phyloP scores from a whole-genome alignment of 2,113 vertebrate genomes.

The Cercocebus atys region DNA sequence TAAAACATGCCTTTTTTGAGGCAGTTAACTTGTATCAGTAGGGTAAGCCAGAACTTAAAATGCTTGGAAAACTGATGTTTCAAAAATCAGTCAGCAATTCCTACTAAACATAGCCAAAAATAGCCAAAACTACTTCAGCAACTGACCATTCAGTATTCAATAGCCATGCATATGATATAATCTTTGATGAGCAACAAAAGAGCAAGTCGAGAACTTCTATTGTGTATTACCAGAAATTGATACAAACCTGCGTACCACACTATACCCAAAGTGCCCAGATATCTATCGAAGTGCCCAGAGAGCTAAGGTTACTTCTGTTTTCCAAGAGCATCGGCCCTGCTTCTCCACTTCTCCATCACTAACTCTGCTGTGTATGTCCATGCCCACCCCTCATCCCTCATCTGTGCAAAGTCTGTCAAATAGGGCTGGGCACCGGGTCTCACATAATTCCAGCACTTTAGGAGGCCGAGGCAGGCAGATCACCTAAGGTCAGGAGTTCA shows the following conservation, averaged over 20 bases:
- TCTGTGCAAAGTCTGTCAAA: too few relatives aligned
- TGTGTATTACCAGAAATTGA: not conserved
- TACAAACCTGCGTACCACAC: not conserved
- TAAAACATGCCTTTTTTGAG: not conserved
- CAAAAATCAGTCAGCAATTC: not conserved
- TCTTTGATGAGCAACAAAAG: not conserved
- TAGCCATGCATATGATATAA: not conserved
- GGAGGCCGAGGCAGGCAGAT: too few relatives aligned
- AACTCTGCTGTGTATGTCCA: not conserved
- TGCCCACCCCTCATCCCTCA: too few relatives aligned
- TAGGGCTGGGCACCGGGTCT: too few relatives aligned
- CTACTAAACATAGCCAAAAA: not conserved
- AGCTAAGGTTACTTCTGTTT: not conserved
- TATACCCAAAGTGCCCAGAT: not conserved
- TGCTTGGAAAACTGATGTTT: not conserved
- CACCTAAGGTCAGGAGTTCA: too few relatives aligned
- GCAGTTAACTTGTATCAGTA: not conserved
- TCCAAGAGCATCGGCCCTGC: not conserved
- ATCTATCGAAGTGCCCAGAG: not conserved
- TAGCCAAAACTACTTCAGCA: not conserved
- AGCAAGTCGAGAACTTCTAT: not conserved
- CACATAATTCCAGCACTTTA: too few relatives aligned
- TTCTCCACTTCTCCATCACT: not conserved
- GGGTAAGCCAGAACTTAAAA: not conserved
- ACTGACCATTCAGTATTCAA: too few relatives aligned